Evolutionary conservation across 2,888 invertebrate species (phyloP), one percentile per base, ranked within the genome.

Genomic region (Syrista parreyssii): DNA sequence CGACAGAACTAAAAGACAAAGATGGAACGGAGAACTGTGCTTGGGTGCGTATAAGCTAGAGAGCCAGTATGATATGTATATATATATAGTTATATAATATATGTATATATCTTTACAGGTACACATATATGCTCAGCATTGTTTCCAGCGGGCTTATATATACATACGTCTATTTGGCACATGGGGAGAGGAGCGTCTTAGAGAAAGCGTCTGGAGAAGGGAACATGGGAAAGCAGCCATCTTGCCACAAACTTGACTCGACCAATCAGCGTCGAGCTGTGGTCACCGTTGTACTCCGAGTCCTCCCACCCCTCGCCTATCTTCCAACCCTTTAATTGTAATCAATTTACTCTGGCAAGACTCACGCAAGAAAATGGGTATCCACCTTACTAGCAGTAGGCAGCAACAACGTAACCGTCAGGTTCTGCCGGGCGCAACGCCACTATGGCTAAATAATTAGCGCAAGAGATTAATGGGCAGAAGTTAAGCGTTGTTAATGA

Each of bases 181-280:
- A 89, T 88, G 80, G 72, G 79, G 74, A 71, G 86, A 86, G 40
- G 40, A 55, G 87, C 87, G 87, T 89, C 89, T 89, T 88, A 86
- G 88, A 88, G 89, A 73, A 82, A 71, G 84, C 84, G 83, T 86
- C 85, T 86, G 85, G 85, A 31, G 71, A 86, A 85, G 86, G 84
- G 85, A 87, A 86, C 82, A 81, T 73, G 75, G 76, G 83, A 79
- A 79, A 78, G 80, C 80, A 90, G 91, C 91, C 91, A 91, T 91
- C 91, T 91, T 91, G 91, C 91, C 91, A 91, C 91, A 91, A 91
- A 91, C 91, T 90, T 89, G 89, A 90, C 90, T 91, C 91, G 89
- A 91, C 91, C 91, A 91, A 91, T 91, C 89, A 91, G 91, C 89
- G 90, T 87, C 87, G 90, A 90, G 87, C 88, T 91, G 91, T 91